phyloP scores from a whole-genome alignment of 2,888 invertebrate genomes.

The Meta bourneti region DNA sequence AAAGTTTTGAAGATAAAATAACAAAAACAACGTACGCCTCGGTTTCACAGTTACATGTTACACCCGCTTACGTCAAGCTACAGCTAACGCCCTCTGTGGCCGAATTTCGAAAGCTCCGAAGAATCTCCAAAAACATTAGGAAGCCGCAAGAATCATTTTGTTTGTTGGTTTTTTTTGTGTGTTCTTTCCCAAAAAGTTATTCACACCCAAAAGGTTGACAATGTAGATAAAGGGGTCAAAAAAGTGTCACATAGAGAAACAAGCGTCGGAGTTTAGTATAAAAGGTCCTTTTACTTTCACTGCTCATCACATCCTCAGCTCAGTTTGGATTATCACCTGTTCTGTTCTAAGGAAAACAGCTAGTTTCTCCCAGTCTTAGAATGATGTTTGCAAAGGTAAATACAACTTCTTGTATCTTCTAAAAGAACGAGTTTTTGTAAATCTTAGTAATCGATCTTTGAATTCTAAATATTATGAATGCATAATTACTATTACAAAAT shows the following conservation, averaged over 20 bases:
- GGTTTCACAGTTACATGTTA: constrained; percentile 12
- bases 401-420: background rate
- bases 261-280: constrained; percentile 56
- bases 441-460: background rate
- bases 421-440: background rate
- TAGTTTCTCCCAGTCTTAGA: background rate
- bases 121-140: constrained; percentile 6
- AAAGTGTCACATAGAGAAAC: constrained; percentile 51
- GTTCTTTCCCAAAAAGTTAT: background rate
- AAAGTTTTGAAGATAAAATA: constrained; percentile 9
- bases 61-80: constrained; percentile 43
- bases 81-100: constrained; percentile 72
- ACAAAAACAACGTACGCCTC: background rate
- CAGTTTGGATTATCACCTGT: constrained; percentile 27
- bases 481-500: background rate
- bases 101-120: constrained; percentile 68
- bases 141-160: constrained; percentile 14
- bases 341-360: background rate
- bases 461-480: constrained; percentile 2
- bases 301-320: constrained; percentile 50
- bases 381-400: constrained; percentile 67
- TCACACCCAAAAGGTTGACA: constrained; percentile 64
- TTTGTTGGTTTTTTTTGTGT: constrained; percentile 13
- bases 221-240: constrained; percentile 51
- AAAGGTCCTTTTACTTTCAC: constrained; percentile 35